A percentile compares a stretch with the other conserved stretches of the same genome.
phyloP scores from a whole-genome alignment of 2,797 vertebrate genomes.

The Coreius guichenoti region DNA sequence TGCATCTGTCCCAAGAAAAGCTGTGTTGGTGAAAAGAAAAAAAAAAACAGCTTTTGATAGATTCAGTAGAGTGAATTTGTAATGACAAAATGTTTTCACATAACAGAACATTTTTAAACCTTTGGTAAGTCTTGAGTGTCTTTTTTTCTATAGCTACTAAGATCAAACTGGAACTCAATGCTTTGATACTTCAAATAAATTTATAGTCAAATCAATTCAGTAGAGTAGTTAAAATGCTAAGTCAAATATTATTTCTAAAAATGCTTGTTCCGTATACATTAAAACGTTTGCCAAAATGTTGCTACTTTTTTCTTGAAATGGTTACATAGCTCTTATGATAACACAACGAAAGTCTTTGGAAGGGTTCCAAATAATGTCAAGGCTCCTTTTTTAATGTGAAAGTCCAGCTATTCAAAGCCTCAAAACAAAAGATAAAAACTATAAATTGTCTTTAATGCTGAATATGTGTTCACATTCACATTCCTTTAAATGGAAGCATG shows the following conservation, averaged over 20 bases:
- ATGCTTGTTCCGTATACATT: neutral
- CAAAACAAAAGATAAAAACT: slow-evolving; percentile 5
- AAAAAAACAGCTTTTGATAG: neutral
- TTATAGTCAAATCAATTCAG: neutral
- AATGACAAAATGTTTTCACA: neutral
- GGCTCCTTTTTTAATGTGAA: neutral
- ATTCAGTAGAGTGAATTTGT: neutral
- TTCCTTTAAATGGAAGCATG: slow-evolving; percentile 46
- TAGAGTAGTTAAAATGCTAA: neutral
- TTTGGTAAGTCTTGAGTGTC: neutral
- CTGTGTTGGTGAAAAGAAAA: neutral
- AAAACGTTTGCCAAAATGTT: neutral
- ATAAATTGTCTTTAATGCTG: slow-evolving; percentile 42
- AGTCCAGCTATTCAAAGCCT: neutral
- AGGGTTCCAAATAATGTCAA: neutral
- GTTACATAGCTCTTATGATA: neutral
- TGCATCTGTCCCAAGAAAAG: neutral
- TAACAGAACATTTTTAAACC: neutral
- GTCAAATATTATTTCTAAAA: neutral
- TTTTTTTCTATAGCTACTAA: neutral
- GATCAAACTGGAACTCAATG: neutral
- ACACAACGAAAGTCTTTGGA: neutral
- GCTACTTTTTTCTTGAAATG: neutral
- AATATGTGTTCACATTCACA: slow-evolving; percentile 39
- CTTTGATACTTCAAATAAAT: slow-evolving; percentile 8